phyloP scores from a whole-genome alignment of 2,797 vertebrate genomes.

The Pteronotus mesoamericanus region DNA sequence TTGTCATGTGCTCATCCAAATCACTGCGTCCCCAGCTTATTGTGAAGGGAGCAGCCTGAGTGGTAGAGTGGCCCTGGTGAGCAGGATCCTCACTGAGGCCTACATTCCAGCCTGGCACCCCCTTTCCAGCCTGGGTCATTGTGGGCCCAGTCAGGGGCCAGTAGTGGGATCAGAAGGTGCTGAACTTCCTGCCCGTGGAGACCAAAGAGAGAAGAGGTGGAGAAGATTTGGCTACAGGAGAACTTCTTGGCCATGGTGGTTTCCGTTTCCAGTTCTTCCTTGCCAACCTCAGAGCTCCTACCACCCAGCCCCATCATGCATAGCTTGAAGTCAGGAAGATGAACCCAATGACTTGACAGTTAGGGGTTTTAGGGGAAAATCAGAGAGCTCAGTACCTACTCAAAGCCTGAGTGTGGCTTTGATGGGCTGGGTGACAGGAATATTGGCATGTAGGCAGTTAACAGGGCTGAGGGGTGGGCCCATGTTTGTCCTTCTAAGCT shows the following conservation, averaged over 20 bases:
- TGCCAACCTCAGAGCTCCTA: not conserved
- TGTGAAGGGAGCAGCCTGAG: not conserved
- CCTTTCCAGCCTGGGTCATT: too few species aligned
- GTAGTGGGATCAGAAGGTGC: not conserved
- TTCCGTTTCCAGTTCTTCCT: not conserved
- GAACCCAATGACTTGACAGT: not conserved
- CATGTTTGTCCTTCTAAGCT: not conserved
- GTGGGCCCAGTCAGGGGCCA: not conserved
- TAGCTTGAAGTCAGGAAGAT: not conserved
- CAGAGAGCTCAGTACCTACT: not conserved
- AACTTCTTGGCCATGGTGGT: not conserved
- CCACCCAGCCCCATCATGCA: not conserved
- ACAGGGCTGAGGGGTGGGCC: not conserved
- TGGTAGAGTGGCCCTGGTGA: not conserved
- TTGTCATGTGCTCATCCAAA: not conserved
- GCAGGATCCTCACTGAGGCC: not conserved
- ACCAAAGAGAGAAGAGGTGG: not conserved
- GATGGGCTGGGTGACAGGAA: not conserved
- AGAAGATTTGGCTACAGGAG: not conserved
- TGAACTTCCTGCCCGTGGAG: not conserved
- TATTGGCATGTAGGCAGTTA: not conserved
- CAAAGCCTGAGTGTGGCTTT: not conserved
- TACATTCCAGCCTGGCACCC: not conserved
- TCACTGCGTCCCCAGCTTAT: not conserved
- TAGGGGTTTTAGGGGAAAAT: not conserved